These are phyloP conservation scores for Megalops cyprinoides DNA, from an alignment of 2,797 vertebrate species.

Conservation along the genomic window DNA sequence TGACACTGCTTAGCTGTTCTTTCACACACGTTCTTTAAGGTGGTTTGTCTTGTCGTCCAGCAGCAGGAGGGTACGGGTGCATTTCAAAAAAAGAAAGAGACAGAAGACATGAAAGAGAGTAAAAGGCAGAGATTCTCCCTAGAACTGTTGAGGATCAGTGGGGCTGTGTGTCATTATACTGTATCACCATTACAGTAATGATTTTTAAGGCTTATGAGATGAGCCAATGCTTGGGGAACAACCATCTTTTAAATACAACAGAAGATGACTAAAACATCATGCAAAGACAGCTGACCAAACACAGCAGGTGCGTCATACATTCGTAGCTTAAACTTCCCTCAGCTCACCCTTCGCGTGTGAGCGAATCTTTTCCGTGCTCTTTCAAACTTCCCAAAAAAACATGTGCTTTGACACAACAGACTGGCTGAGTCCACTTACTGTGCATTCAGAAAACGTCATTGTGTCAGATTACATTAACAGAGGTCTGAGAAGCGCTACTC, in stretches of 20 bases:
- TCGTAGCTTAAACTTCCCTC: too few relatives aligned
- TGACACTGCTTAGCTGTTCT: constrained; percentile 37
- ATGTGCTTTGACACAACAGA: too few relatives aligned
- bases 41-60: constrained; percentile 39
- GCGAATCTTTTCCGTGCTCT: too few relatives aligned
- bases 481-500: too few relatives aligned
- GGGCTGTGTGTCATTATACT: not conserved
- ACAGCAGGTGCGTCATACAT: too few relatives aligned
- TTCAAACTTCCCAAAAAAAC: too few relatives aligned
- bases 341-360: too few relatives aligned
- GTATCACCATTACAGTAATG: not conserved
- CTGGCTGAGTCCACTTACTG: too few relatives aligned
- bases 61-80: constrained; percentile 28
- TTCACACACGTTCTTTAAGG: constrained; percentile 33
- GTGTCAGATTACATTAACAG: too few relatives aligned
- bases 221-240: not conserved
- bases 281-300: too few relatives aligned
- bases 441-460: too few relatives aligned
- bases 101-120: not conserved
- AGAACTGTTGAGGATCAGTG: not conserved
- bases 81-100: constrained; percentile 48
- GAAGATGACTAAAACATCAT: not conserved
- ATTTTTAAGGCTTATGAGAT: not conserved
- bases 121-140: not conserved
- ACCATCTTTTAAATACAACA: not conserved